Conservation (phyloP, 2,888 invertebrate genomes). For the Nebria salina region DNA sequence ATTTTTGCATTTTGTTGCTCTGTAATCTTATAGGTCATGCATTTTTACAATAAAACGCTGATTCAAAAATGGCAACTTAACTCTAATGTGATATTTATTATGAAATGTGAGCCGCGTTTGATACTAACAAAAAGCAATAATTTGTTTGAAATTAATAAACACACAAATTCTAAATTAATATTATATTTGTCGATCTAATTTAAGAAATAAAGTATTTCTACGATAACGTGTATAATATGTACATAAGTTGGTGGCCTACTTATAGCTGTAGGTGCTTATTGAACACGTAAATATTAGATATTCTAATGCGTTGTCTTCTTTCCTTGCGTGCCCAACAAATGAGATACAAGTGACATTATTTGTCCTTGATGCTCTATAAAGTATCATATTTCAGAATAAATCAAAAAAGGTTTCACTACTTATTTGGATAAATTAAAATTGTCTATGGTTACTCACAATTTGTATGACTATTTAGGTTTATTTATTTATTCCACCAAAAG, state of each 20-base stretch:
- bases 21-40: not conserved
- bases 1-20: not conserved
- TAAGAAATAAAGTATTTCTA: not conserved
- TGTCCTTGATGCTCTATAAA: not conserved
- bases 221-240: not conserved
- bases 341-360: not conserved
- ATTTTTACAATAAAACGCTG: conserved; percentile 4
- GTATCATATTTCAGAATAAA: not conserved
- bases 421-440: too few species aligned
- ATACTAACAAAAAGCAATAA: not conserved
- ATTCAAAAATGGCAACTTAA: not conserved
- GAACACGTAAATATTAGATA: not conserved
- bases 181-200: not conserved
- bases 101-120: not conserved
- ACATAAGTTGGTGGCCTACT: not conserved
- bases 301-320: not conserved
- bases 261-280: not conserved
- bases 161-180: not conserved
- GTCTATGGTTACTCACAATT: too few species aligned
- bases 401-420: too few species aligned
- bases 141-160: not conserved
- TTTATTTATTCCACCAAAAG: too few species aligned
- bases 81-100: not conserved
- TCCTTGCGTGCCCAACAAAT: not conserved
- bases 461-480: too few species aligned